Evolutionary conservation across 2,113 vertebrate species (phyloP).

Genomic region (Syngnathoides biaculeatus): DNA sequence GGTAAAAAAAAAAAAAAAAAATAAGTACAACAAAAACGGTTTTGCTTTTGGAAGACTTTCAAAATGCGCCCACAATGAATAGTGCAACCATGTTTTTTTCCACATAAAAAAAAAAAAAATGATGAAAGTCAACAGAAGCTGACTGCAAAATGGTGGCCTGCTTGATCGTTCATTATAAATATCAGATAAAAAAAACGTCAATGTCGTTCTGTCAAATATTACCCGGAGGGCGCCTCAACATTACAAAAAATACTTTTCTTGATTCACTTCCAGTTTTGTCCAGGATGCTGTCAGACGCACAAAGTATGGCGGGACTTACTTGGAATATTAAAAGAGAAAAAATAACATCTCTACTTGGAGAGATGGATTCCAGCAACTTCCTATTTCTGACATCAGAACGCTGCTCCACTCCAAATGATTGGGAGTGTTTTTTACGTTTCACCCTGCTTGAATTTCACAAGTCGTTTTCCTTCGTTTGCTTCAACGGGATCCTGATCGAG

Average conservation of each 20-base stretch:
- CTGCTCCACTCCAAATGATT: constrained; percentile 12
- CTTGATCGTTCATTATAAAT: constrained; percentile 61
- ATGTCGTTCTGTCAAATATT: constrained; percentile 35
- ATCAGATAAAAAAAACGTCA: constrained; percentile 58
- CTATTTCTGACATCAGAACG: constrained; percentile 53
- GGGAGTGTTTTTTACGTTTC: not conserved
- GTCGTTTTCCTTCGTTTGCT: constrained; percentile 34
- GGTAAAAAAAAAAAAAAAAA: constrained; percentile 8
- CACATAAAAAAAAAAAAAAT: constrained; percentile 29
- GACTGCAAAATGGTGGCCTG: constrained; percentile 48
- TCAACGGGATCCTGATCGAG: not conserved
- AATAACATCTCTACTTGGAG: constrained; percentile 46
- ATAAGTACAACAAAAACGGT: constrained; percentile 10
- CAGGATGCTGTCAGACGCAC: constrained; percentile 46
- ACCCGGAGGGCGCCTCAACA: constrained; percentile 16
- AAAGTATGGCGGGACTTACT: constrained; percentile 16
- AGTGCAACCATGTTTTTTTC: constrained; percentile 11
- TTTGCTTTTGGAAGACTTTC: not conserved
- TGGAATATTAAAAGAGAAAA: constrained; percentile 12
- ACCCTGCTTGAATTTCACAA: not conserved
- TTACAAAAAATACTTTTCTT: constrained; percentile 45
- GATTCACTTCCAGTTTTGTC: constrained; percentile 65
- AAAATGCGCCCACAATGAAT: constrained; percentile 7
- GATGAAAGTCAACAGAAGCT: constrained; percentile 34
- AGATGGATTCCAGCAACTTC: constrained; percentile 37